These are phyloP conservation scores for Muntiacus muntjak DNA, from an alignment of 2,113 vertebrate genomes.

Conservation along the genomic window DNA sequence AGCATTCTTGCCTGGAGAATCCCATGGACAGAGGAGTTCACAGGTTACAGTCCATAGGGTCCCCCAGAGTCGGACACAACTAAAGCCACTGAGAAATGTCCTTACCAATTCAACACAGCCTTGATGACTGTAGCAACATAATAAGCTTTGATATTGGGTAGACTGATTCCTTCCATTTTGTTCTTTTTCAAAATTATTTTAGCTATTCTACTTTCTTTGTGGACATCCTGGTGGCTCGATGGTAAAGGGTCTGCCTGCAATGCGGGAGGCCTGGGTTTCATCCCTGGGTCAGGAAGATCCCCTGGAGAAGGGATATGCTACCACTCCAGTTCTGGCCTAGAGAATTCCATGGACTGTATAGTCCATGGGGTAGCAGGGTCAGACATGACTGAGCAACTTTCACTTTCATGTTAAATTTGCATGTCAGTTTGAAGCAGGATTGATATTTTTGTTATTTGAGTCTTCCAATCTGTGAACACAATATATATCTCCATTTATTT, in stretches of 20 bases:
- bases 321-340: neutral
- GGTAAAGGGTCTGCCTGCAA: neutral
- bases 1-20: neutral
- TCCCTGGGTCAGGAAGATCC: neutral
- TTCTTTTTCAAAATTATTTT: slow-evolving; percentile 5
- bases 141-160: neutral
- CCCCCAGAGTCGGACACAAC: neutral
- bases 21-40: neutral
- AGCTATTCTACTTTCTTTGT: neutral
- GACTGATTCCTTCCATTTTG: neutral
- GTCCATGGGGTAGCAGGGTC: neutral
- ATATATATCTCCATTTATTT: neutral
- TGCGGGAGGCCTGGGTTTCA: neutral
- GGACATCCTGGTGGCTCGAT: accelerated
- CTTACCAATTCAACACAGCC: neutral
- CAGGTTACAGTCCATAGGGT: neutral
- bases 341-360: neutral
- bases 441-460: neutral
- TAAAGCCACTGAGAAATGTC: neutral
- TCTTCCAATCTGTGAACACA: neutral
- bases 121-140: neutral
- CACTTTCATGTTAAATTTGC: neutral
- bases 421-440: neutral
- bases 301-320: neutral
- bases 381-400: neutral